These are phyloP conservation scores for Hedychridium roseum DNA, from an alignment of 2,888 invertebrate genomes.

Conservation along the genomic window DNA sequence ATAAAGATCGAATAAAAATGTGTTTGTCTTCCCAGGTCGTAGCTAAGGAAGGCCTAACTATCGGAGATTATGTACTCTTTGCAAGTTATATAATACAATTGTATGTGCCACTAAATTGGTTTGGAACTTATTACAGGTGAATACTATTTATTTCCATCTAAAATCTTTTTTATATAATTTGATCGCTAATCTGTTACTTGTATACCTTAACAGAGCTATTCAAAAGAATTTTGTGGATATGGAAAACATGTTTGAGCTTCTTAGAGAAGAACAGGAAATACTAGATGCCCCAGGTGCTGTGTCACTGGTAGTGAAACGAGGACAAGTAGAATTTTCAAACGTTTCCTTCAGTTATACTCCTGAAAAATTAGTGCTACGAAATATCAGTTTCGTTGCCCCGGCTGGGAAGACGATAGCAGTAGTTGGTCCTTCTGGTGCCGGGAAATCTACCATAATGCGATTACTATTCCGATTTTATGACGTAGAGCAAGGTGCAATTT, in stretches of 20 bases:
- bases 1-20: background rate
- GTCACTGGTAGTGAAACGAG: conserved; percentile 73
- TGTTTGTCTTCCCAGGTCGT: conserved; percentile 61
- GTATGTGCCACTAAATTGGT: conserved; percentile 96
- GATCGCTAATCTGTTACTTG: too few relatives aligned
- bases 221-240: conserved; percentile 98
- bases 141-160: conserved; percentile 7
- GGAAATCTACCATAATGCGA: conserved; percentile 96
- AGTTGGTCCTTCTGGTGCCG: conserved; percentile 89
- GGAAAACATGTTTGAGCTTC: conserved; percentile 99
- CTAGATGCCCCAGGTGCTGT: conserved; percentile 83
- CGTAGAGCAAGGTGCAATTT: conserved; percentile 84
- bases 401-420: conserved; percentile 87
- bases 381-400: conserved; percentile 80
- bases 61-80: conserved; percentile 96
- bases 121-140: conserved; percentile 96
- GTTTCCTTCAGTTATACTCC: conserved; percentile 90
- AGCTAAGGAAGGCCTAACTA: conserved; percentile 73
- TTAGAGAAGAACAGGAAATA: conserved; percentile 88
- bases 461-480: conserved; percentile 97
- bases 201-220: conserved; percentile 80
- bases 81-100: conserved; percentile 93
- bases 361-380: conserved; percentile 78
- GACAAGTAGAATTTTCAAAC: conserved; percentile 86
- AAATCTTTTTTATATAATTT: too few relatives aligned